Evolutionary conservation across 1,140 invertebrate genomes (phyloP).

Genomic region (Vanessa atalanta): DNA sequence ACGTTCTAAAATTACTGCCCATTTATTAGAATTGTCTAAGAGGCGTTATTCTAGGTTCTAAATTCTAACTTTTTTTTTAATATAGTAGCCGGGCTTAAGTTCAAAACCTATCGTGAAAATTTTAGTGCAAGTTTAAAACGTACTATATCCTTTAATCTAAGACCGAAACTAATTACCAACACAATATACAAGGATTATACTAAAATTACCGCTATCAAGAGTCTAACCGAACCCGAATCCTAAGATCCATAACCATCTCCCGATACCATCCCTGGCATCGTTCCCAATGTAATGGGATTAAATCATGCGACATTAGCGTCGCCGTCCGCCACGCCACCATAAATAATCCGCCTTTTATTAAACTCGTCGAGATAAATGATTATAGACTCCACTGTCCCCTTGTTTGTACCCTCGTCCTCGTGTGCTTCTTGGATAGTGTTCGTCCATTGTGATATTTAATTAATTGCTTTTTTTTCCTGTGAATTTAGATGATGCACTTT

Average conservation of each 20-base stretch:
- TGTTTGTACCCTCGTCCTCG: constrained; percentile 50
- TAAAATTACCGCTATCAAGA: constrained; percentile 11
- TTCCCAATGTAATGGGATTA: constrained; percentile 77
- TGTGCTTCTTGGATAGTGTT: constrained; percentile 39
- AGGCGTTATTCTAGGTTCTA: no score
- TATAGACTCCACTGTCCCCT: constrained; percentile 69
- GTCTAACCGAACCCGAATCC: constrained; percentile 7
- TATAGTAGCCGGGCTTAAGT: no score
- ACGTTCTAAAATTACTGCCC: no score
- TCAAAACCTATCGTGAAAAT: no score
- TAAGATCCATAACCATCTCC: constrained; percentile 35
- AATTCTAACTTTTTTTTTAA: no score
- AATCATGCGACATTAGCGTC: constrained; percentile 77
- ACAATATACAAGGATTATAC: constrained; percentile 3
- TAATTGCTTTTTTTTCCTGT: constrained; percentile 22
- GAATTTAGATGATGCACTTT: not conserved
- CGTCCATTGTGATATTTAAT: constrained; percentile 45
- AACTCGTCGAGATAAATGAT: constrained; percentile 78
- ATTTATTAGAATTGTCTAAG: no score
- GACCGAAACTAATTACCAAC: not conserved
- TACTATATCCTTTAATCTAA: not conserved
- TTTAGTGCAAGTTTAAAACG: no score
- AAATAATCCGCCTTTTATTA: constrained; percentile 79
- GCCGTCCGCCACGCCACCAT: constrained; percentile 58
- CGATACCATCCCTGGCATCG: constrained; percentile 60